Conservation (phyloP, 2,113 vertebrate species). For the Oriolus oriolus region DNA sequence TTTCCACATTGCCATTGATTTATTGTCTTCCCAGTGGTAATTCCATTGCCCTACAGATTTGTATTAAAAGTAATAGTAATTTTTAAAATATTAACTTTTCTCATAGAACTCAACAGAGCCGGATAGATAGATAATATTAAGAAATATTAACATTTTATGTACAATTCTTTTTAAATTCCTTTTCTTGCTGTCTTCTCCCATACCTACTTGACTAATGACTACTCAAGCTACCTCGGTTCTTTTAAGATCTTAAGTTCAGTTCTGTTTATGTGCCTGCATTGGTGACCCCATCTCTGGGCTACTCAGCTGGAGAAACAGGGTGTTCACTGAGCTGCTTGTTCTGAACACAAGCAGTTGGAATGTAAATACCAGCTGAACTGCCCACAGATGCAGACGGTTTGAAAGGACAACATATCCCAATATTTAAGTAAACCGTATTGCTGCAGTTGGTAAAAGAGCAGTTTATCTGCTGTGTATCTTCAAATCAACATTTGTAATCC, state of each 20-base stretch:
- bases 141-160: not conserved
- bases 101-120: not conserved
- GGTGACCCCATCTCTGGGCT: not conserved
- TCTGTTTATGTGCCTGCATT: not conserved
- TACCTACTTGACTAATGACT: not conserved
- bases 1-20: not conserved
- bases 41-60: not conserved
- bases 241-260: not conserved
- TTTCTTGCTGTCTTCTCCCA: not conserved
- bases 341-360: not conserved
- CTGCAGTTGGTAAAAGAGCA: not conserved
- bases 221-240: not conserved
- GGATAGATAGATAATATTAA: not conserved
- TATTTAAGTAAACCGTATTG: not conserved
- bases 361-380: not conserved
- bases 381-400: not conserved
- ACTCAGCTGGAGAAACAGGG: not conserved
- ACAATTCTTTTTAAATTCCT: not conserved
- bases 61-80: not conserved
- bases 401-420: not conserved
- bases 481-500: not conserved
- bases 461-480: not conserved
- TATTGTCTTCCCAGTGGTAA: not conserved
- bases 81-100: not conserved
- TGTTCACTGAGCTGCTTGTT: not conserved